Conservation (phyloP, 2,113 vertebrate genomes). For the Onychorhynchus coronatus region DNA sequence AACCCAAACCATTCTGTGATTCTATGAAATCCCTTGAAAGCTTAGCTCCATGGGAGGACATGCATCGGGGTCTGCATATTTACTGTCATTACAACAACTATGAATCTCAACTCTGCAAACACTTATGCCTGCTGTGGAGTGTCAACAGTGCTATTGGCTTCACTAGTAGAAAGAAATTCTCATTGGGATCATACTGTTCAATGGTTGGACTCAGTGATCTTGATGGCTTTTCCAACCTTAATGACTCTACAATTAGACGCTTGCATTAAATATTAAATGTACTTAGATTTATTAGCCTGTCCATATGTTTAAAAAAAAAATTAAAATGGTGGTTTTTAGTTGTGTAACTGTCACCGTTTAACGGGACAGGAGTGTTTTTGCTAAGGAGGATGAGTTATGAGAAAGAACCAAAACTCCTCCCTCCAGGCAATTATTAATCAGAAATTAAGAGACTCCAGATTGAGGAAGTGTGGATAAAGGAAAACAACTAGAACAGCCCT, state of each 20-base stretch:
- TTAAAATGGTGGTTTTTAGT: neutral
- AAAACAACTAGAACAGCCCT: no score
- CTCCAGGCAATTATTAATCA: no score
- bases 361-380: no score
- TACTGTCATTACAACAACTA: neutral
- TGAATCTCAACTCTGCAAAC: neutral
- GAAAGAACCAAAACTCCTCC: no score
- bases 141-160: neutral
- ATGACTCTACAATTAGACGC: neutral
- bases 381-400: no score
- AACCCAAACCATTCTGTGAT: neutral
- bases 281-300: neutral
- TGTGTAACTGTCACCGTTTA: no score
- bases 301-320: neutral
- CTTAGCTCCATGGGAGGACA: neutral
- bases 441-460: no score
- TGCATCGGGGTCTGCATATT: fast-evolving
- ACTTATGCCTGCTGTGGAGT: neutral
- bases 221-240: neutral
- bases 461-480: no score
- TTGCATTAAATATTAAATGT: neutral
- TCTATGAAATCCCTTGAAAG: neutral
- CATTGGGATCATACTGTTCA: neutral
- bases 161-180: neutral
- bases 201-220: neutral